Evolutionary conservation across 2,797 vertebrate species (phyloP), one percentile per base, ranked within the genome.

Genomic region (Poeciliopsis gracilis): DNA sequence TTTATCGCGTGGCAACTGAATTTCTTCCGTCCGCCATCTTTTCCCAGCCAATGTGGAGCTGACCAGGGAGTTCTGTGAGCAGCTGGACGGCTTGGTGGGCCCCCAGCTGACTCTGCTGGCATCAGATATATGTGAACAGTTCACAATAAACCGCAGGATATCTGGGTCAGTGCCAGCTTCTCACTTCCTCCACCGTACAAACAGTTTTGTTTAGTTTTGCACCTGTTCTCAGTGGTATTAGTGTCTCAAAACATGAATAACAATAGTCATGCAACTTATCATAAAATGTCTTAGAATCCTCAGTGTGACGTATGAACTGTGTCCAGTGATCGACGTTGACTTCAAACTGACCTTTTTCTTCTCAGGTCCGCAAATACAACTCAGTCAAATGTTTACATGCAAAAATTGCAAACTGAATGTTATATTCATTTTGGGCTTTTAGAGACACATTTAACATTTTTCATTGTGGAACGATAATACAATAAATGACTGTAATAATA

Each of bases 81-180:
- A 97, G 86, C 89, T 99, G 87, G 98, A 99, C 85, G 91, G 95
- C 82, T 94, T 99, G 36, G 98, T 99, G 69, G 98, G 98, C 75
- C 98, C 98, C 55, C 98, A 99, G 89, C 98, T 99, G 36, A 99
- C 98, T 0, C 87, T 99, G 86, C 89, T 99, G 88, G 98, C 98
- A 0, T 99, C 98, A 0, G 98, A 99, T 90, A 99, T 99, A 80
- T 99, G 98, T 83, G 98, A 99, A 91, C 98, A 99, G 73, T 99
- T 97, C 94, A 99, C 98, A 88, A 94, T 99, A 92, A 99, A 99
- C 95, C 97, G 96, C 86, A 97, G 98, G 86, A 95, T 97, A 89
- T 97, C 98, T 1, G 98, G 97, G 98, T 99, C 88, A 93, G 97
- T 97, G 88, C 59, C 77, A 15, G 76, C 82, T 76, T 72, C 59